Evolutionary conservation across 2,888 invertebrate species (phyloP), one percentile per base, ranked within the genome.

Genomic region (Orthosia gracilis): DNA sequence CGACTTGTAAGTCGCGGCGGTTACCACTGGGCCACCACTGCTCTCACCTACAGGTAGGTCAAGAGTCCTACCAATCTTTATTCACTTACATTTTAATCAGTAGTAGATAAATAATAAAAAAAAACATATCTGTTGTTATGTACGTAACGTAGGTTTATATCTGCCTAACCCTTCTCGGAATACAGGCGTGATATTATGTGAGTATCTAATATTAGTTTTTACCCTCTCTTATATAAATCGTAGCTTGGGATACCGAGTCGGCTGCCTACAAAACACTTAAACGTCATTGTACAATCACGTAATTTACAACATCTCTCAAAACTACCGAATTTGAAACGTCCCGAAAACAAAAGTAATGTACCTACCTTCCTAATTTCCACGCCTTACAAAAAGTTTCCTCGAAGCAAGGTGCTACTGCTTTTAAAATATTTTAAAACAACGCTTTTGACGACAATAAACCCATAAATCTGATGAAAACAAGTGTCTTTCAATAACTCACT

Each of bases 381-480:
- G 71, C 26, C 61, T 47, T 0, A 85, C 69, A 73, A 78, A 64
- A 23, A 58, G 11, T 3, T 85, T 83, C 84, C 52, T 21, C 31
- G 83, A 85, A 85, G 26, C 63, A 75, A 77, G 69, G 75, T 80
- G 85, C 77, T 71, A 73, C 72, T 70, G 69, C 49, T 31, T 17
- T 40, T 18, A 66, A 52, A 62, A n/a, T 62, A 52, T 71, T 73
- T 40, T 64, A 55, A 77, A 74, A 75, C 77, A 80, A 73, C 61
- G 75, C 49, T 78, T 84, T 78, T 84, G 74, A 73, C 67, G 71
- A 78, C 81, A 77, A 83, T 69, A 66, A 54, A 58, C 59, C 76
- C 84, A 86, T 88, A 89, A 90, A 90, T 89, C 77, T 84, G 81
- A 85, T 86, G 65, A 62, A 68, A 69, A 83, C 88, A 88, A 90